Evolutionary conservation across 2,888 invertebrate species (phyloP), one percentile per base, ranked within the genome.

Genomic region (Heliconius erato): DNA sequence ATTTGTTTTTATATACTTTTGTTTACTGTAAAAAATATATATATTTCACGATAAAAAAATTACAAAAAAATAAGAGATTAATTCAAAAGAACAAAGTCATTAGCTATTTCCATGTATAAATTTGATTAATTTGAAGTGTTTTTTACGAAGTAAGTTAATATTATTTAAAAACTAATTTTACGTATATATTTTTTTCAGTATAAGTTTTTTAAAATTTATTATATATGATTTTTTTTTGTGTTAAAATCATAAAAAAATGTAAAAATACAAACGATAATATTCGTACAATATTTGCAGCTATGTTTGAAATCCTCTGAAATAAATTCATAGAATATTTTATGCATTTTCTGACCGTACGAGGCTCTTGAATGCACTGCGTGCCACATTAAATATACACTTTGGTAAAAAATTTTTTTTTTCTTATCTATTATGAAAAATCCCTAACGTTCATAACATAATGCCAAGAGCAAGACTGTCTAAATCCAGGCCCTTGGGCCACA

Each of bases 301-400:
- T 85, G 85, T 86, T 89, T 91, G 92, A 93, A 94, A 94, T 93
- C 91, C 91, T 91, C 90, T 91, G 91, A 95, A 95, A 94, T 94
- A 95, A 95, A 95, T 95, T 94, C 94, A 95, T 94, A 92, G 94
- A 95, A 95, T 94, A 94, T 95, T 94, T 94, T 93, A 94, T 94
- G 92, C 93, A 93, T 94, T 94, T 95, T 95, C 95, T 94, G 94
- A 95, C 95, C 94, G 92, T 95, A 95, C 95, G 90, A 90, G 91
- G 92, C 92, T 92, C 92, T 91, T 89, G 90, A 87, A 87, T 94
- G 90, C 91, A 94, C 81, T 88, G 84, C 63, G 7, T 89, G 91
- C 87, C 94, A 90, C 86, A 87, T 85, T 85, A 86, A 88, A 69
- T 67, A 79, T 74, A 19, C 23, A 79, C 32, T 65, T 44, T 19